Conservation (phyloP, 53 echinoderm and acorn worm species). For the Crossaster papposus region DNA sequence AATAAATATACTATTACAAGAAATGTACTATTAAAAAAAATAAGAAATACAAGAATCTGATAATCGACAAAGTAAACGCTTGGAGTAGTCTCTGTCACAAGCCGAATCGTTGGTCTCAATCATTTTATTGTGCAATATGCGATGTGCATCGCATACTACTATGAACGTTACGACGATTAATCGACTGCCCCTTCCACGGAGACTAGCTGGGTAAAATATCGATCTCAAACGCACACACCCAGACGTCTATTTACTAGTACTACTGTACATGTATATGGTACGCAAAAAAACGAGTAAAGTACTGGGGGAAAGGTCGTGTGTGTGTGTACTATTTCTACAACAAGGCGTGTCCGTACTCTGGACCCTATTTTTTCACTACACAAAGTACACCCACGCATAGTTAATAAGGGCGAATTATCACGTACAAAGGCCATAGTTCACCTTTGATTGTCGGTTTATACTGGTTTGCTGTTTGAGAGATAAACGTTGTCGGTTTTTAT, state of each 20-base stretch:
- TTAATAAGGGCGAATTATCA: neutral
- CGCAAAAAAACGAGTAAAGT: too few species aligned
- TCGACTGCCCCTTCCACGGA: neutral
- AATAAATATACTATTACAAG: too few species aligned
- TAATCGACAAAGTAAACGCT: neutral
- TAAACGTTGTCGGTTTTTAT: neutral
- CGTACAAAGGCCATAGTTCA: slow-evolving; percentile 30
- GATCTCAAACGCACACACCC: neutral
- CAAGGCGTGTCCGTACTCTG: neutral
- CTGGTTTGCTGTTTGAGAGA: neutral
- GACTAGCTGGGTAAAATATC: neutral
- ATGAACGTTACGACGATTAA: neutral
- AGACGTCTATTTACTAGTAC: neutral
- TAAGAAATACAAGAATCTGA: too few species aligned
- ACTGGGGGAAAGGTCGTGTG: slow-evolving; percentile 7
- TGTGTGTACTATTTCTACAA: neutral
- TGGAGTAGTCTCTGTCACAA: neutral
- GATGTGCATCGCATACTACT: neutral
- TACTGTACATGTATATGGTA: too few species aligned
- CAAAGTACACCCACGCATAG: neutral
- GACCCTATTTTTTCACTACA: neutral
- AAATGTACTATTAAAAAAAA: too few species aligned
- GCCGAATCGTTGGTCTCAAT: neutral
- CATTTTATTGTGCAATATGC: neutral
- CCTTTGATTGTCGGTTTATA: neutral